Percentiles rank a stretch among this genome's conserved stretches.
Evolutionary conservation across 37 sponge, comb jelly and placozoan genomes (phyloP).

Genomic region (Eunapius fragilis): DNA sequence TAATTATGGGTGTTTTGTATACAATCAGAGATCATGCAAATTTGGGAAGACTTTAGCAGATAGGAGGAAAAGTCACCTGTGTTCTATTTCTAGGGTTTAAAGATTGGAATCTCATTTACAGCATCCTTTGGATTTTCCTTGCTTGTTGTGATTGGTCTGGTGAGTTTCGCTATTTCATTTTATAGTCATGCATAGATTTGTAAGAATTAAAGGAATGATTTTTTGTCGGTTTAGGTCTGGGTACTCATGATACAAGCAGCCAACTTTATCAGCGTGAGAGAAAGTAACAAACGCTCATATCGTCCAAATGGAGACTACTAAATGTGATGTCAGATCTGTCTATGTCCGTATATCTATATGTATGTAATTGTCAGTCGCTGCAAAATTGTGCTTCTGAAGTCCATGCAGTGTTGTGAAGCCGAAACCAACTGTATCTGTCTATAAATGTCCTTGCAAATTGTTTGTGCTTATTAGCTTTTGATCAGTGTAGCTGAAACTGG

Average conservation of each 20-base stretch:
- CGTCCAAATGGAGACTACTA: conserved; percentile 49
- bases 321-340: not conserved
- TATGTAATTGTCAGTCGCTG: too few relatives aligned
- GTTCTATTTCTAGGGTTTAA: conserved; percentile 28
- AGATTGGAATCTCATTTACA: conserved; percentile 45
- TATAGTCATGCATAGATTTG: too few relatives aligned
- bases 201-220: too few relatives aligned
- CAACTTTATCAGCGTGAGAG: conserved; percentile 70
- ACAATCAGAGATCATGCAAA: not conserved
- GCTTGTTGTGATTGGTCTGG: conserved; percentile 56
- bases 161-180: conserved; percentile 2
- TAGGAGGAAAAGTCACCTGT: not conserved
- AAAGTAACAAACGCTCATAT: conserved; percentile 59
- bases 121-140: conserved; percentile 55
- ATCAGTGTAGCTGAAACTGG: too few relatives aligned
- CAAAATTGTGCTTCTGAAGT: too few relatives aligned
- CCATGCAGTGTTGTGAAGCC: too few relatives aligned
- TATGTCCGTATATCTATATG: not conserved
- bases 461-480: too few relatives aligned
- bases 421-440: not conserved
- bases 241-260: conserved; percentile 55
- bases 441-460: too few relatives aligned
- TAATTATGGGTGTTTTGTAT: not conserved
- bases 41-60: not conserved
- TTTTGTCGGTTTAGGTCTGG: conserved; percentile 40